Conservation (phyloP, 1,140 invertebrate genomes). For the Myzus persicae region DNA sequence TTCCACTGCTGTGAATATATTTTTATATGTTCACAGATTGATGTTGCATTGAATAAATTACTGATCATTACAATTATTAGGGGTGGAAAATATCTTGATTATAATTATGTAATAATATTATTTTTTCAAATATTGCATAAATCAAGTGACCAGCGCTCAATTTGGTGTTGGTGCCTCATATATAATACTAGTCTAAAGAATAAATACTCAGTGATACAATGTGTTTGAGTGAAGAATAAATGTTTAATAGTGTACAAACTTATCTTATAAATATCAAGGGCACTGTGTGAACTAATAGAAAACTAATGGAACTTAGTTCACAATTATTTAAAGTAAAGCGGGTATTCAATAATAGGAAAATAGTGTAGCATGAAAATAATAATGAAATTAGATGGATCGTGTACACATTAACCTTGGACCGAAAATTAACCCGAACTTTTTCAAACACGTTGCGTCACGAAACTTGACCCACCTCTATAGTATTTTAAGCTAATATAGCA, state of each 20-base stretch:
- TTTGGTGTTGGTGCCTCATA: not conserved
- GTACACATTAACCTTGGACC: constrained; percentile 13
- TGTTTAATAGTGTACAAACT: not conserved
- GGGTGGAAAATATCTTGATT: not conserved
- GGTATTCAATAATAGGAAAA: not conserved
- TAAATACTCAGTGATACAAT: not conserved
- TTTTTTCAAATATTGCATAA: not conserved
- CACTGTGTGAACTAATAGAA: not conserved
- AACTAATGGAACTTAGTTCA: not conserved
- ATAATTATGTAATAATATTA: not conserved
- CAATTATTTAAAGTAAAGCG: not conserved
- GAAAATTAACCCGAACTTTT: not conserved
- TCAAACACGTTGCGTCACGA: not conserved
- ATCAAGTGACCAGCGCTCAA: not conserved
- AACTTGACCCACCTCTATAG: not conserved
- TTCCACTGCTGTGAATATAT: not conserved
- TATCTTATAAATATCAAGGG: not conserved
- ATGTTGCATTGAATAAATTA: not conserved
- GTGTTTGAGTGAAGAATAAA: not conserved
- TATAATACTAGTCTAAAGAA: not conserved
- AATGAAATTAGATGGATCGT: constrained; percentile 21
- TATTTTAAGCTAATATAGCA: not conserved
- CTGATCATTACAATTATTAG: not conserved
- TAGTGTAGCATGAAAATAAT: not conserved
- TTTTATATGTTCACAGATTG: not conserved